Conservation (phyloP, 2,113 vertebrate genomes). For the Geococcyx californianus region DNA sequence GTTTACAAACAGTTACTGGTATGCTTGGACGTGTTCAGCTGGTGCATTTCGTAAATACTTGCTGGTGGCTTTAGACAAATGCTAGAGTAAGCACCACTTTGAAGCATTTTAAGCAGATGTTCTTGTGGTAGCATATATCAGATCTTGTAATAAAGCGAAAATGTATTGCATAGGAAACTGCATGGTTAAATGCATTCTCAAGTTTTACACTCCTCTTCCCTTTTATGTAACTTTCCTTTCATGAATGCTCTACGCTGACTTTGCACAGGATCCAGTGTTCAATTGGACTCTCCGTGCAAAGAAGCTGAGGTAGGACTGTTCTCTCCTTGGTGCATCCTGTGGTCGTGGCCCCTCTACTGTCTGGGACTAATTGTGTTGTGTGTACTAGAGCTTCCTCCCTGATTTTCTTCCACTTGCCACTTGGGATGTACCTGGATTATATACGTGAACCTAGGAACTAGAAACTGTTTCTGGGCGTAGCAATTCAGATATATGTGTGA, state of each 20-base stretch:
- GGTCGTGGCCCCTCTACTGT: background rate
- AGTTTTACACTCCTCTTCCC: background rate
- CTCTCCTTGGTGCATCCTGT: background rate
- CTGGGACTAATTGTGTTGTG: fast-evolving
- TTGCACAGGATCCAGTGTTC: background rate
- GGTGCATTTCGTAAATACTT: slow-evolving; percentile 18
- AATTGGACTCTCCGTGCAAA: too few species aligned
- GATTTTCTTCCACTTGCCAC: background rate
- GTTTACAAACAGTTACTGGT: background rate
- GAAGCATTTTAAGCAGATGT: background rate
- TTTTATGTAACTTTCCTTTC: background rate
- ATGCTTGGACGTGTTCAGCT: background rate
- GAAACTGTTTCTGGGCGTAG: background rate
- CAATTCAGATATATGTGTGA: background rate
- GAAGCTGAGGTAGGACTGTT: background rate
- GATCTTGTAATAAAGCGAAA: background rate
- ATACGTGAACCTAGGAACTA: background rate
- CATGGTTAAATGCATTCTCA: background rate
- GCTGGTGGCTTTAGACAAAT: slow-evolving; percentile 8
- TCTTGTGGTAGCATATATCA: background rate
- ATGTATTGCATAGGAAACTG: background rate
- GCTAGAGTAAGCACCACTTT: background rate
- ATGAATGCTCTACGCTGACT: background rate
- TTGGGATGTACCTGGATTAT: background rate
- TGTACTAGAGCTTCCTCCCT: fast-evolving